Percentiles rank a stretch among this genome's conserved stretches.
Evolutionary conservation across 2,797 vertebrate genomes (phyloP).

Genomic region (Perodicticus potto): DNA sequence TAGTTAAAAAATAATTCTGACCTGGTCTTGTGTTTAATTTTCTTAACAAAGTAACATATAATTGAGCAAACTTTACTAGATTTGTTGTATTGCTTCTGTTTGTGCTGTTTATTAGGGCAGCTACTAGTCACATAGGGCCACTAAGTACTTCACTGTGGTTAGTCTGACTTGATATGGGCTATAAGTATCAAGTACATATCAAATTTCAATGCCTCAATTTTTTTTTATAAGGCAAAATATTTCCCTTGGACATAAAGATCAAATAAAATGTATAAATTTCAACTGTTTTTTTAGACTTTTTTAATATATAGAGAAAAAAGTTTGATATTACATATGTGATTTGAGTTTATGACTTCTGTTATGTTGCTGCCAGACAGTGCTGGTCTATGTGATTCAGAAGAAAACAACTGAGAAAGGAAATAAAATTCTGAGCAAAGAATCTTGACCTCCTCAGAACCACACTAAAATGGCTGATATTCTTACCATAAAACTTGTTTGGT

Average conservation of each 20-base stretch:
- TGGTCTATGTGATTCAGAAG: background rate
- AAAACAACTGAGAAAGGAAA: conserved; percentile 5
- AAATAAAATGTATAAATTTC: background rate
- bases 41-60: background rate
- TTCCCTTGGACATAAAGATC: background rate
- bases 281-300: background rate
- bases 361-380: background rate
- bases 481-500: background rate
- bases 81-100: background rate
- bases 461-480: conserved; percentile 18
- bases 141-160: background rate
- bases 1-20: conserved; percentile 28
- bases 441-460: background rate
- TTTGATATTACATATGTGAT: background rate
- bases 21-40: background rate
- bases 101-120: background rate
- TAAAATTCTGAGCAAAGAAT: background rate
- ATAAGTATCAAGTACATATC: background rate
- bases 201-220: background rate
- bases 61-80: background rate
- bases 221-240: background rate
- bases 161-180: background rate
- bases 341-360: background rate
- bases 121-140: background rate
- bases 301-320: background rate